Evolutionary conservation across 1,140 invertebrate species (phyloP).

Genomic region (Lethocerus indicus): DNA sequence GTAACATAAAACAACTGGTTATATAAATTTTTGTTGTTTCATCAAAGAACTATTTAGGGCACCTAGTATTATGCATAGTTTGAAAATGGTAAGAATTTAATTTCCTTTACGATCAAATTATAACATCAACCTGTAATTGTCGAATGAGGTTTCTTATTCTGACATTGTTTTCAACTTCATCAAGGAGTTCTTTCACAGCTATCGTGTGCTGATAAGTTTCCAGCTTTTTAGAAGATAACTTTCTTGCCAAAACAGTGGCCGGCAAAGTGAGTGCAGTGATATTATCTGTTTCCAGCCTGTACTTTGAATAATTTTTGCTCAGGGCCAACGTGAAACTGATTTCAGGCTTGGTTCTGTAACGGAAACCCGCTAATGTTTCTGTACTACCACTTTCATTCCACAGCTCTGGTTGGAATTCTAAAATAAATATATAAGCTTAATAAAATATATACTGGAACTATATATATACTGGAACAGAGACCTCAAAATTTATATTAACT

Average conservation of each 20-base stretch:
- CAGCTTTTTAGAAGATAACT: constrained; percentile 6
- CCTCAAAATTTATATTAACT: no score
- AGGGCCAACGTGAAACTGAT: constrained; percentile 5
- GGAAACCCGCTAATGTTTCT: constrained; percentile 6
- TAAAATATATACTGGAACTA: no score
- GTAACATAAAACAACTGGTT: no score
- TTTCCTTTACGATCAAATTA: no score
- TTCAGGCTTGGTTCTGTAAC: constrained; percentile 2
- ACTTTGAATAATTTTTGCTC: constrained; percentile 6
- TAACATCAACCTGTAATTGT: constrained; percentile 22
- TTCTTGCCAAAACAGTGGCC: constrained; percentile 1
- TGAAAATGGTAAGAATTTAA: constrained; percentile 20
- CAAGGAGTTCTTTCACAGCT: constrained; percentile 21
- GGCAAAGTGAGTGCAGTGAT: constrained; percentile 7
- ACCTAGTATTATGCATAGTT: no score
- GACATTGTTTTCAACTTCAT: constrained; percentile 21
- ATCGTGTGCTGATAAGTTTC: constrained; percentile 6
- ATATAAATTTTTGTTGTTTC: no score
- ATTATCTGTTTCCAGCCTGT: constrained; percentile 4
- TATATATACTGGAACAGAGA: no score
- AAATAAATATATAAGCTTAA: background rate
- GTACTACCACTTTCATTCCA: constrained; percentile 6
- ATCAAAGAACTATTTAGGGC: no score
- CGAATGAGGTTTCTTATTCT: constrained; percentile 20
- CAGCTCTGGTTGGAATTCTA: constrained; percentile 7